Percentiles rank a stretch among this genome's conserved stretches.
These are phyloP conservation scores for Odiellus spinosus DNA, from an alignment of 2,888 invertebrate species.

Conservation along the genomic window DNA sequence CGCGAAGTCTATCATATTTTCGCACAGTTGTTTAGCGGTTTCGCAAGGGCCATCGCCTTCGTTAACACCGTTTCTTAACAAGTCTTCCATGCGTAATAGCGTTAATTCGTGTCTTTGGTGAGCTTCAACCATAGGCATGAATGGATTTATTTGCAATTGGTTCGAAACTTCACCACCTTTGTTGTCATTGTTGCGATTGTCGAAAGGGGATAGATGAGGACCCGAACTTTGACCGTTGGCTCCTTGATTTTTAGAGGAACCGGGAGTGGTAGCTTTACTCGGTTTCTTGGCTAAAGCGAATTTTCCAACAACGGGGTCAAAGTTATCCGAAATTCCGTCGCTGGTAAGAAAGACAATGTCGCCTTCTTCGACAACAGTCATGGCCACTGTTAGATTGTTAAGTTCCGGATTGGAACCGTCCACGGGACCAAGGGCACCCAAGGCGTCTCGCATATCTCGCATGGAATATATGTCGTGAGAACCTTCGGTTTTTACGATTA, in stretches of 20 bases:
- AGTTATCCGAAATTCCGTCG: conserved; percentile 80
- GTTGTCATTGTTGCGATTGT: conserved; percentile 3
- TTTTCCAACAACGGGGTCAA: conserved; percentile 78
- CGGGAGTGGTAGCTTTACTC: not conserved
- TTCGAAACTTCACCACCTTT: not conserved
- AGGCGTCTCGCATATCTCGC: conserved; percentile 73
- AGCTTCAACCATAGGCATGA: conserved; percentile 50
- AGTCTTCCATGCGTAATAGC: conserved; percentile 54
- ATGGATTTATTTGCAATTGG: conserved; percentile 7
- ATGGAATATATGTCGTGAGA: conserved; percentile 68
- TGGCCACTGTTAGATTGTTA: conserved; percentile 65
- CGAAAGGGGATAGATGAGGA: conserved; percentile 1
- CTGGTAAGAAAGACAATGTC: conserved; percentile 74
- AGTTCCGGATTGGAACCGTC: conserved; percentile 69
- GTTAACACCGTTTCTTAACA: conserved; percentile 46
- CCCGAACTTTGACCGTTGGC: conserved; percentile 7
- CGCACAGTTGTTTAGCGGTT: conserved; percentile 46
- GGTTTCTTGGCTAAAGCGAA: conserved; percentile 40
- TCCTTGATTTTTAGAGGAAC: conserved; percentile 7
- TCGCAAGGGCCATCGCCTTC: conserved; percentile 40
- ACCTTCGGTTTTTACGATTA: no score
- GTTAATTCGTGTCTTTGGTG: conserved; percentile 58
- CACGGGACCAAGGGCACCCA: conserved; percentile 73
- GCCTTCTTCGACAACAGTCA: conserved; percentile 59
- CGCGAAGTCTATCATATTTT: conserved; percentile 58